Base-by-base conservation (phyloP, 2,113 vertebrate species). In the Xiphorhynchus elegans region DNA sequence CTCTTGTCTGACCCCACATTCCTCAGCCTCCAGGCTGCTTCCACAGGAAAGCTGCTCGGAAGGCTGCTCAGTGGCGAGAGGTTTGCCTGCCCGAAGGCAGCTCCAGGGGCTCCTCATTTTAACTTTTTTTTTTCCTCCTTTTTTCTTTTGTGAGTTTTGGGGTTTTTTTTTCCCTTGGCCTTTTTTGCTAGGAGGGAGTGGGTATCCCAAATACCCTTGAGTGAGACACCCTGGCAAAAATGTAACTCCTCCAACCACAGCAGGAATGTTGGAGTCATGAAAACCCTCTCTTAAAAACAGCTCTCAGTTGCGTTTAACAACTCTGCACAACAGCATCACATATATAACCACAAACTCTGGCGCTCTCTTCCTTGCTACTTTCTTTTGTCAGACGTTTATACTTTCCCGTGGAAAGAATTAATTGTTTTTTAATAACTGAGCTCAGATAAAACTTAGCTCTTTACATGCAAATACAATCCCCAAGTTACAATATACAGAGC, bases 1-100 rank as follows among this genome's bases (percentile, higher is more conserved):
- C 98, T 97, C 97, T 98, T 98, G 98, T 98, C 97, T 98, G 98
- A 98, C 97, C 98, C 91, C 31, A 21, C 98, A 98, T 98, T 98
- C 98, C 98, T 98, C 93, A 98, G 97, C 98, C 90, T 97, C 98
- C 98, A 96, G 92, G 81, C 82, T 92, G 97, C 97, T 95, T 94
- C 97, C 96, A 91, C 75, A 97, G 97, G 96, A 97, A 97, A 96
- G 52, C 91, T 75, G 85, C 92, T 90, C 79, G 79, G 20, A 68
- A 53, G 58, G 33, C 69, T 81, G 92, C 87, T 52, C 82, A 97
- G 96, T 50, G 84, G 92, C 96, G 56, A 66, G 50, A 44, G 82
- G 63, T 68, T 95, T 77, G 95, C 95, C 92, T 86, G 95, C 90
- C 91, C 42, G 39, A 85, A 89, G 72, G 94, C 72, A 60, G 80